These are phyloP conservation scores for Poecile montanus DNA, from an alignment of 2,797 vertebrate genomes.

Conservation along the genomic window DNA sequence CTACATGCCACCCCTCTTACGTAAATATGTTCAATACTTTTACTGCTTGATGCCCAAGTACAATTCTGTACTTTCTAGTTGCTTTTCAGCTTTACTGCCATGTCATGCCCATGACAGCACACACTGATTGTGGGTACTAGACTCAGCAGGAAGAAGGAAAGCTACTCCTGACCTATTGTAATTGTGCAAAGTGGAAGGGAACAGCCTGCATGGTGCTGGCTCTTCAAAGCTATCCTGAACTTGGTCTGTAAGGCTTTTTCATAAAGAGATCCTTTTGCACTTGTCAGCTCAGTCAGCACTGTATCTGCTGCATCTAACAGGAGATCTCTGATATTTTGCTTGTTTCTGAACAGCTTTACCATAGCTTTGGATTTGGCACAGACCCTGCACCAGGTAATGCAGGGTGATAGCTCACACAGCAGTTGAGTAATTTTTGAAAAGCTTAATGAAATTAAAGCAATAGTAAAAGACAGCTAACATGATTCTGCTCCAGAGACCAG, in stretches of 20 bases:
- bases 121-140: background rate
- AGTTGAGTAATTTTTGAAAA: background rate
- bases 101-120: background rate
- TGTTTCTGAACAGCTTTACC: background rate
- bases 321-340: background rate
- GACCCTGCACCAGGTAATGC: background rate
- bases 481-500: background rate
- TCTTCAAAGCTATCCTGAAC: background rate
- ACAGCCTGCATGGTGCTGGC: fast-evolving
- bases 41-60: background rate
- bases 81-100: background rate
- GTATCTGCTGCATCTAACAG: background rate
- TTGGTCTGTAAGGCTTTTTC: background rate
- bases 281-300: background rate
- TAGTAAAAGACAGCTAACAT: background rate
- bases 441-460: background rate
- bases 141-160: background rate
- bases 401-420: background rate
- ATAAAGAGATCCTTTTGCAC: background rate
- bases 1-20: fast-evolving
- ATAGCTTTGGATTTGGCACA: background rate
- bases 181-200: background rate
- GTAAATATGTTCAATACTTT: background rate
- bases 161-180: background rate
- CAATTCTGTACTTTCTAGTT: background rate